These are phyloP conservation scores for Ariolimax columbianus DNA, from an alignment of 2,888 invertebrate species.

Conservation along the genomic window DNA sequence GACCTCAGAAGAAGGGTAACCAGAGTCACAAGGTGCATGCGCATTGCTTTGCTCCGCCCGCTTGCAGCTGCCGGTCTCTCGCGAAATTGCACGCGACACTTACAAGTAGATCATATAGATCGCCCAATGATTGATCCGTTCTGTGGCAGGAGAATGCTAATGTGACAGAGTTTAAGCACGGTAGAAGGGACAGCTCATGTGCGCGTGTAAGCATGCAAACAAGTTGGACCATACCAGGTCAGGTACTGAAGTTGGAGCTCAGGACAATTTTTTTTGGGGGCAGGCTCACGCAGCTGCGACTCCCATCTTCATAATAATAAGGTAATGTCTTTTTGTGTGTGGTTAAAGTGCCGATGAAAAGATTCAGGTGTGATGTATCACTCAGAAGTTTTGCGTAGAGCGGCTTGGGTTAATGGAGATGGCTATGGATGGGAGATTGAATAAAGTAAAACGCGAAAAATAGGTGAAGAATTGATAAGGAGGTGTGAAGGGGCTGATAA, in stretches of 20 bases:
- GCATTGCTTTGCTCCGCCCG: constrained; percentile 7
- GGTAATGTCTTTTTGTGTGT: background rate
- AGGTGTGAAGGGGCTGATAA: background rate
- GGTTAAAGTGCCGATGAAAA: background rate
- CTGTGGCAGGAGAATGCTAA: background rate
- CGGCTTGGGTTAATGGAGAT: background rate
- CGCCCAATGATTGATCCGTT: background rate
- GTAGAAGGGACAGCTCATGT: background rate
- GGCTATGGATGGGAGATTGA: background rate
- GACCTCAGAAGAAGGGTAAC: background rate
- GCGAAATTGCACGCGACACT: background rate
- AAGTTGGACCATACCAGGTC: too few species aligned
- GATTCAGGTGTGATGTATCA: background rate
- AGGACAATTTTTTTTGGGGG: background rate
- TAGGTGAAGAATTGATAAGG: background rate
- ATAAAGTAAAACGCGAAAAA: background rate
- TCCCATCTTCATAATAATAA: background rate
- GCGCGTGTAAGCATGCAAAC: background rate
- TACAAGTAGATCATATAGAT: background rate
- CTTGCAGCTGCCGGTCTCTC: background rate
- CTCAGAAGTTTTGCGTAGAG: too few species aligned
- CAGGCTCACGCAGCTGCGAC: background rate
- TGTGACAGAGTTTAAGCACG: constrained; percentile 7
- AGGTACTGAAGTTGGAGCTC: background rate
- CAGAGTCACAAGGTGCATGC: background rate